Evolutionary conservation across 2,888 invertebrate genomes (phyloP).

Genomic region (Athalia circularis): DNA sequence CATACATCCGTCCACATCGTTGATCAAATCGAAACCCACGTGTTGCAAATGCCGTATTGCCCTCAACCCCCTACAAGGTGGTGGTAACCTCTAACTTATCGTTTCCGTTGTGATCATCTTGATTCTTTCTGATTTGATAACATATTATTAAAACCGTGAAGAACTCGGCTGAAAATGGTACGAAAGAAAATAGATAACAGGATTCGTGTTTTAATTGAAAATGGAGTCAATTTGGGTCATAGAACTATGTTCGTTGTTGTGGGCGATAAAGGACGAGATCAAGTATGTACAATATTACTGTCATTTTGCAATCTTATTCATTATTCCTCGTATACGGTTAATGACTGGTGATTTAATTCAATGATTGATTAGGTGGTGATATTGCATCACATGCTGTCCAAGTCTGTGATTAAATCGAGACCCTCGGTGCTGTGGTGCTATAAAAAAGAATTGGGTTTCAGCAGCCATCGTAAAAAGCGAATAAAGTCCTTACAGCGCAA

Average conservation of each 20-base stretch:
- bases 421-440: conserved; percentile 99
- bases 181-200: conserved; percentile 98
- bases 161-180: conserved; percentile 78
- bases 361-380: conserved; percentile 86
- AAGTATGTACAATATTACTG: conserved; percentile 77
- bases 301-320: not conserved
- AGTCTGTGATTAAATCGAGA: conserved; percentile 93
- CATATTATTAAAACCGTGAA: not conserved
- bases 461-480: conserved; percentile 92
- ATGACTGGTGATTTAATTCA: conserved; percentile 4
- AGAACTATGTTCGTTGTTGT: conserved; percentile 96
- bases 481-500: conserved; percentile 90
- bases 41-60: too few relatives aligned
- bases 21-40: not conserved
- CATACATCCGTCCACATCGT: not conserved
- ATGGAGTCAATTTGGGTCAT: conserved; percentile 93
- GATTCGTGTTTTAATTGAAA: conserved; percentile 96
- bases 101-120: not conserved
- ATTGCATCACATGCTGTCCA: conserved; percentile 97
- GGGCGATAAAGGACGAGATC: conserved; percentile 96
- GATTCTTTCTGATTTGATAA: not conserved
- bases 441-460: conserved; percentile 84
- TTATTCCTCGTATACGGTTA: not conserved
- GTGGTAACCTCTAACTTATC: conserved; percentile 4
- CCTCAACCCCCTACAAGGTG: too few relatives aligned